phyloP scores from a whole-genome alignment of 2,888 invertebrate species.

The Osmoderma eremita region DNA sequence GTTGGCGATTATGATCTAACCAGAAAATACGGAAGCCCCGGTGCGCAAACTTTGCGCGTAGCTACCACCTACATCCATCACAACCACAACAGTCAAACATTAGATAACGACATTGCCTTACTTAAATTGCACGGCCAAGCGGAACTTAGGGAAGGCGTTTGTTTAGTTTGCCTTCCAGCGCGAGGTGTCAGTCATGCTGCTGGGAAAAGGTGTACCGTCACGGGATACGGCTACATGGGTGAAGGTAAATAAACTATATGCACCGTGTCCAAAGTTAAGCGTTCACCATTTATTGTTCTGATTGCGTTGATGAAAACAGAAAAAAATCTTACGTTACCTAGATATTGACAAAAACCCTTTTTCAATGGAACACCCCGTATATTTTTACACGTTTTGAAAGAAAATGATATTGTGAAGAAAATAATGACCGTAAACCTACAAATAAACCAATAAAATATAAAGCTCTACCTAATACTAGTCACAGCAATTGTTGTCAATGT shows the following conservation, averaged over 20 bases:
- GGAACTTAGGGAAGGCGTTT: conserved; percentile 86
- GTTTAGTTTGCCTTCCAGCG: conserved; percentile 88
- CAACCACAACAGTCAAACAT: conserved; percentile 93
- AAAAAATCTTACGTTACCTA: too few species aligned
- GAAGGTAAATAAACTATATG: conserved; percentile 73
- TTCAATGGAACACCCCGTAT: too few species aligned
- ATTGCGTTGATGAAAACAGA: too few species aligned
- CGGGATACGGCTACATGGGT: conserved; percentile 95
- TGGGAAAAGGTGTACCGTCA: conserved; percentile 91
- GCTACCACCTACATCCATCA: conserved; percentile 95
- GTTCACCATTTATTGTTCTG: too few species aligned
- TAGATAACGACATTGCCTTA: conserved; percentile 94
- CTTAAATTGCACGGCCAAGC: conserved; percentile 90
- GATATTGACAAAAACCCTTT: too few species aligned
- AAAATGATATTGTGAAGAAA: too few species aligned
- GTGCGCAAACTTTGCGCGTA: conserved; percentile 89
- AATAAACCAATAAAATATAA: too few species aligned
- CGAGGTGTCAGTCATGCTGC: conserved; percentile 89
- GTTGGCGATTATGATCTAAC: conserved; percentile 94
- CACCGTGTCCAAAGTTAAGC: too few species aligned
- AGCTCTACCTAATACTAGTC: too few species aligned
- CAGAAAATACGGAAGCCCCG: conserved; percentile 89
- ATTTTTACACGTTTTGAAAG: too few species aligned
- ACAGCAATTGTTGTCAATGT: too few species aligned
- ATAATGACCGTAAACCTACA: too few species aligned